Base-by-base conservation (phyloP, 2,113 vertebrate genomes). In the Leiothrix lutea region DNA sequence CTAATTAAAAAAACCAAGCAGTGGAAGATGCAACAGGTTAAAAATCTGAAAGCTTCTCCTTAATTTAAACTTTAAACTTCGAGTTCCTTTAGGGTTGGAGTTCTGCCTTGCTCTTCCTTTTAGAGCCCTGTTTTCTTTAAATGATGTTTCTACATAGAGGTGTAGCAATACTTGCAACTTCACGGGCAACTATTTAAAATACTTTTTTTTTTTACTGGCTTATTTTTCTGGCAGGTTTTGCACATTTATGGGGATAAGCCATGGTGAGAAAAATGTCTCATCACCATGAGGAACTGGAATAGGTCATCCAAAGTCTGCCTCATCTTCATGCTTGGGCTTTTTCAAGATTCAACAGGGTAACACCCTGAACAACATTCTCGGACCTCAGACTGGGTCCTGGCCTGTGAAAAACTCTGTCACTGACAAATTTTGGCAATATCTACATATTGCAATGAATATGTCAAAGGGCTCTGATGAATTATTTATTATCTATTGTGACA, bases 1-100 rank as follows among this genome's bases (percentile, higher is more conserved):
- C 79, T 92, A 95, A 95, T 94, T 97, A 74, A 89, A 84, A 94
- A 86, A 90, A 5, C 4, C 48, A 75, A 79, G 66, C 6, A 72
- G 12, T 31, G 19, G 69, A 85, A 54, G 36, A 79, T 3, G 8
- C 45, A 75, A 74, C 29, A 94, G 62, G 64, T 75, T 84, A 60
- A 89, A 87, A 87, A 83, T 84, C 62, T 79, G 82, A 50, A 74
- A 79, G 28, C 15, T 47, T 64, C 86, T 79, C 42, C 25, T 53
- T 78, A 64, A 22, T 70, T 80, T 33, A 84, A 96, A 62, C 18
- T 64, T 95, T 42, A 33, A 42, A 42, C 42, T 42, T 42, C 6
- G 20, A 71, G 8, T 85, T 84, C 19, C 6, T 70, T 79, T 51
- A 40, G 8, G 4, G 5, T 25, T 79, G 24, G 4, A 47, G 1